Conservation (phyloP, 2,797 vertebrate species). For the Cynopterus sphinx region DNA sequence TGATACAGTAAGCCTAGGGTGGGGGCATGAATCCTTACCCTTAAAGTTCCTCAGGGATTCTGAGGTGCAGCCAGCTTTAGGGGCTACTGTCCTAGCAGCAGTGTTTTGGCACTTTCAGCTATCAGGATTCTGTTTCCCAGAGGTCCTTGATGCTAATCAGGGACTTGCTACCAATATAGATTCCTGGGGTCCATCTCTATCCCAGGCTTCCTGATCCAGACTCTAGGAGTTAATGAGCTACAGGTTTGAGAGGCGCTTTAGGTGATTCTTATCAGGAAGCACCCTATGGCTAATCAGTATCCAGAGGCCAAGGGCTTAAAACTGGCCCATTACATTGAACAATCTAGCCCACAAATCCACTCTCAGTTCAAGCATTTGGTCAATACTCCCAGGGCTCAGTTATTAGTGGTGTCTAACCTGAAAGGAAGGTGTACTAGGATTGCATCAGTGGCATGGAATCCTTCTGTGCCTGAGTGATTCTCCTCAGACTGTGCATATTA, state of each 20-base stretch:
- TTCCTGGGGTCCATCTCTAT: background rate
- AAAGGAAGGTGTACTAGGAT: background rate
- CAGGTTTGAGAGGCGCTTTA: background rate
- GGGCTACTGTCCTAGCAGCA: background rate
- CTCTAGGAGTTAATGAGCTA: background rate
- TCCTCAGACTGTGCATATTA: background rate
- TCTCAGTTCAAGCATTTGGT: background rate
- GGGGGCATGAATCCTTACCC: accelerated
- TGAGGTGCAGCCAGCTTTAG: background rate
- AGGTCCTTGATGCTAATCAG: background rate
- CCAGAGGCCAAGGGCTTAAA: background rate
- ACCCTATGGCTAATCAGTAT: background rate
- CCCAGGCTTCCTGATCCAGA: background rate
- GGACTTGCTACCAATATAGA: background rate
- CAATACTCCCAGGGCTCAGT: background rate
- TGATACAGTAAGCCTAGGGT: background rate
- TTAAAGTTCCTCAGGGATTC: background rate
- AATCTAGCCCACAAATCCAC: background rate
- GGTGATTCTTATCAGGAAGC: background rate
- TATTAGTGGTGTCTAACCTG: accelerated
- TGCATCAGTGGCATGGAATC: accelerated
- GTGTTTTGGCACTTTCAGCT: background rate
- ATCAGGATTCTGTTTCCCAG: background rate
- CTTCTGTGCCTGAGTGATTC: background rate
- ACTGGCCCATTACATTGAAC: background rate